These are phyloP conservation scores for Sicus ferrugineus DNA, from an alignment of 2,888 invertebrate genomes.

Conservation along the genomic window DNA sequence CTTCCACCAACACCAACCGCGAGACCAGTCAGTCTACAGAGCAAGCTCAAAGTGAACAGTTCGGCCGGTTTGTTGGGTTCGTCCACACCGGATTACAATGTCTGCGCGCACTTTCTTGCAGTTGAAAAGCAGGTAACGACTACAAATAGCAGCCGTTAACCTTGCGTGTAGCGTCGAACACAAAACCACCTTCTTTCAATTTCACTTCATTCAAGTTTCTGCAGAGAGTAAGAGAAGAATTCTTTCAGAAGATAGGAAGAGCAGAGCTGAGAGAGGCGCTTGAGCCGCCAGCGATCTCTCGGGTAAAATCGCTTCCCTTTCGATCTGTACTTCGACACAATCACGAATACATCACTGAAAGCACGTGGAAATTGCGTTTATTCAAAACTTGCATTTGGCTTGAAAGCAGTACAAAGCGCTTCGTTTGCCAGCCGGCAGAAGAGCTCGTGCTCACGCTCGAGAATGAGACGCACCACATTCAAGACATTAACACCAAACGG, in stretches of 20 bases:
- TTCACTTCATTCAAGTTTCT: slow-evolving; percentile 28
- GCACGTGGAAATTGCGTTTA: not conserved
- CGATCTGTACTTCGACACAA: not conserved
- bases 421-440: not conserved
- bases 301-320: too few relatives aligned
- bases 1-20: slow-evolving; percentile 13
- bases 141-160: slow-evolving; percentile 1
- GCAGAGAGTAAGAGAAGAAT: not conserved
- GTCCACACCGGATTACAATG: not conserved
- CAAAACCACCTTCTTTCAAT: slow-evolving; percentile 16
- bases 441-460: not conserved
- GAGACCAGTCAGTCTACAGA: slow-evolving; percentile 27
- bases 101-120: not conserved
- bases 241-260: not conserved
- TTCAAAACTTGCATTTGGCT: not conserved
- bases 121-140: not conserved
- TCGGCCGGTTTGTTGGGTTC: slow-evolving; percentile 7
- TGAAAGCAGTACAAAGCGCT: not conserved
- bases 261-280: not conserved
- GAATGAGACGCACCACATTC: not conserved
- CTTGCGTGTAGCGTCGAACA: not conserved
- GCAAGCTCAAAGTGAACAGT: slow-evolving; percentile 31
- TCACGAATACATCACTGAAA: not conserved
- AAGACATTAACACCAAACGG: slow-evolving; percentile 5
- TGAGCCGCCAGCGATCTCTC: too few relatives aligned